Evolutionary conservation across 1,140 invertebrate genomes (phyloP), one percentile per base, ranked within the genome.

Genomic region (Arctopsyche grandis): DNA sequence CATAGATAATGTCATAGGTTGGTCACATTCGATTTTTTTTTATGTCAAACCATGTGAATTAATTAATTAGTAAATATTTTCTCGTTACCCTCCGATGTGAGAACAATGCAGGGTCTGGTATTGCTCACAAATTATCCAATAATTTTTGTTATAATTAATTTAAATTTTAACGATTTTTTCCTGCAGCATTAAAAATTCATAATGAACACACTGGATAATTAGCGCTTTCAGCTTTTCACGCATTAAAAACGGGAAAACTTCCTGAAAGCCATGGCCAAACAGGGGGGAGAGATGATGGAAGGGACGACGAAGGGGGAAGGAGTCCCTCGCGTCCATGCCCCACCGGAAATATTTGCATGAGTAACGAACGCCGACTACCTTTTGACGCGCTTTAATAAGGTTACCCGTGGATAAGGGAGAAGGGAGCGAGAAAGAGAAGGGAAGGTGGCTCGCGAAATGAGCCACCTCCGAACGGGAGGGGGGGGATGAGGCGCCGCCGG

Each of bases 321-420:
- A 22, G 43, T 52, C 14, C 56, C 21, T 46, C 12, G 21, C 12
- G 52, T 43, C n/a, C 26, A 52, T 14, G 26, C 52, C 38, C 44
- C 63, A 22, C 52, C 66, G 71, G 76, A 80, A 75, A 78, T 75
- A 78, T 80, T 80, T 78, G 79, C 79, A 80, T 80, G 79, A 80
- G 79, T 78, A 80, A 80, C 77, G 79, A 80, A 75, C 71, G 71
- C 48, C 48, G 48, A 52, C 38, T 80, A 80, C 79, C 79, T 80
- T 80, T 78, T 78, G 79, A 78, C 70, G 79, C 58, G 69, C 71
- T 77, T 78, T 80, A 80, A 80, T 78, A 80, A 78, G 75, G 79
- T 80, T 80, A 80, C 69, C 10, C 75, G n/a, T 16, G 58, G 74
- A 46, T 46, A 48, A 38, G n/a, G 56, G 56, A 60, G 9, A 52